phyloP scores from a whole-genome alignment of 2,797 vertebrate species.

The Tragelaphus eurycerus region DNA sequence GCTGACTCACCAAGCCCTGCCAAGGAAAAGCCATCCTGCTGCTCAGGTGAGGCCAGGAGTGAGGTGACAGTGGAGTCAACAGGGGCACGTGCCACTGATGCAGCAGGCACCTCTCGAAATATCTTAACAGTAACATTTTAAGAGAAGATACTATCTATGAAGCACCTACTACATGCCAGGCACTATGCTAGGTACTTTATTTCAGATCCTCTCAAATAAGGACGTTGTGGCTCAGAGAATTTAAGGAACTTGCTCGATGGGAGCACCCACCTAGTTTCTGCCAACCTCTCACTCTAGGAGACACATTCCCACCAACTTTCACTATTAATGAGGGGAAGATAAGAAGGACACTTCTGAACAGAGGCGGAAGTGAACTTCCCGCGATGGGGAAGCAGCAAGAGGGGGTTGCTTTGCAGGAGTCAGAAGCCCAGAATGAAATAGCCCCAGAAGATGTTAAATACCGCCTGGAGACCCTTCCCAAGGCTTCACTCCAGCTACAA shows the following conservation, averaged over 20 bases:
- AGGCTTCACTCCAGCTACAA: neutral
- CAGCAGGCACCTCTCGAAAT: neutral
- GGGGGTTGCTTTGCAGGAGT: neutral
- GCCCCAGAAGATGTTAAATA: neutral
- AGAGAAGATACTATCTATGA: neutral
- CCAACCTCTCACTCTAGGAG: neutral
- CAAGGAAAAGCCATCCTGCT: neutral
- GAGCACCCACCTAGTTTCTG: neutral
- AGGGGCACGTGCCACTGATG: rapidly evolving
- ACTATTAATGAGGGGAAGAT: neutral
- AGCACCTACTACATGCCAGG: neutral
- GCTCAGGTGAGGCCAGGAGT: conserved; percentile 19
- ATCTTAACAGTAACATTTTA: neutral
- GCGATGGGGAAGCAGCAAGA: neutral
- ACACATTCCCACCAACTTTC: neutral
- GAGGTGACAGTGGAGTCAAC: neutral
- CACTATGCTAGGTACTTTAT: neutral
- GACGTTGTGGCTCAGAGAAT: neutral
- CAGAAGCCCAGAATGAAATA: neutral
- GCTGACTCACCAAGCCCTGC: neutral
- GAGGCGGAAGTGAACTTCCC: neutral
- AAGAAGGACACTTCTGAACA: neutral
- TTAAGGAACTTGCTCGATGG: neutral
- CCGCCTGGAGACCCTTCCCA: neutral
- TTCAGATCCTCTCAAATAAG: neutral